phyloP scores from a whole-genome alignment of 2,888 invertebrate genomes.

The Coelinius sp. region DNA sequence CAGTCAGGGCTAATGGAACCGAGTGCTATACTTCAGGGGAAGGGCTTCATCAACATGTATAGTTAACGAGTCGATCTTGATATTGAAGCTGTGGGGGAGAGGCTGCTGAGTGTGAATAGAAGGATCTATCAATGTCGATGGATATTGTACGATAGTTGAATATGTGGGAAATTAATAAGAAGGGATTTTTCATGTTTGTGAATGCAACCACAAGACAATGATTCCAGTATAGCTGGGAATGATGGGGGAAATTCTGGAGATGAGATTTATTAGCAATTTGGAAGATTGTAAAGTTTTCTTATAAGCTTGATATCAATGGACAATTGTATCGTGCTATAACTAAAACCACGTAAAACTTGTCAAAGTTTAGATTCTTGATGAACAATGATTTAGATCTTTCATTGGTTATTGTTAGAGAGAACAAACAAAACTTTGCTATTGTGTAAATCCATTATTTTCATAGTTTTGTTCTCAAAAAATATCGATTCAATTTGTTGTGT shows the following conservation, averaged over 20 bases:
- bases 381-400: too few relatives aligned
- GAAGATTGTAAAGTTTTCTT: not conserved
- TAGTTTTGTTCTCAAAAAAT: too few relatives aligned
- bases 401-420: too few relatives aligned
- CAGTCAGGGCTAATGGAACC: conserved; percentile 19
- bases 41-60: conserved; percentile 38
- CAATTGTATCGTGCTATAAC: too few relatives aligned
- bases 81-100: conserved; percentile 49
- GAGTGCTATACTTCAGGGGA: conserved; percentile 21
- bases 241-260: too few relatives aligned
- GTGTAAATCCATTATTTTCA: too few relatives aligned
- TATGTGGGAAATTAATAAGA: not conserved
- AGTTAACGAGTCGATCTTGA: conserved; percentile 52
- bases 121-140: conserved; percentile 20
- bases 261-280: not conserved
- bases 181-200: not conserved
- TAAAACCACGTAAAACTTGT: too few relatives aligned
- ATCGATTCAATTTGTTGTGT: too few relatives aligned
- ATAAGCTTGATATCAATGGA: too few relatives aligned
- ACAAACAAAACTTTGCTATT: too few relatives aligned
- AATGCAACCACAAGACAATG: not conserved
- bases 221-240: too few relatives aligned
- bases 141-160: conserved; percentile 7
- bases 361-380: too few relatives aligned
- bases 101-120: conserved; percentile 19